These are phyloP conservation scores for Herpetotheres cachinnans DNA, from an alignment of 2,113 vertebrate species.

Conservation along the genomic window DNA sequence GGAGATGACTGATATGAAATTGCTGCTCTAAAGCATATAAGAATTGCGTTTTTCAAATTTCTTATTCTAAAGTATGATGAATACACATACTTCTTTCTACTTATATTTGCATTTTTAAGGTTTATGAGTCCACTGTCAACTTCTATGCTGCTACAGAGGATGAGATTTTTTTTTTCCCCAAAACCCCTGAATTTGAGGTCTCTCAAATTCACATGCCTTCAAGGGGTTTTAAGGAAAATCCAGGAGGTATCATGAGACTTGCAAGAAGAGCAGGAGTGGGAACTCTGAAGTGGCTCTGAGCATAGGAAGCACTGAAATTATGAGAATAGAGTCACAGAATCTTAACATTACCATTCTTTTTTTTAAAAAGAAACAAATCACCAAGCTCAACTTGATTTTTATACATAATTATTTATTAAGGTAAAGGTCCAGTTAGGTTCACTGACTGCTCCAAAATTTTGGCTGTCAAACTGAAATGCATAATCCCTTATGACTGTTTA, in stretches of 20 bases:
- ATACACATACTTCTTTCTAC: neutral
- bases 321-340: neutral
- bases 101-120: neutral
- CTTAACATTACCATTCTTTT: neutral
- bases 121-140: neutral
- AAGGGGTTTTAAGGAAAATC: neutral
- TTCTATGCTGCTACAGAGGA: neutral
- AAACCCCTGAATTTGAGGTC: neutral
- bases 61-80: neutral
- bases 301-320: neutral
- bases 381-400: neutral
- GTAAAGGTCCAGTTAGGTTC: neutral
- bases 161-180: accelerated
- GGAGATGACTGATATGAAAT: neutral
- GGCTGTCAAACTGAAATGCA: neutral
- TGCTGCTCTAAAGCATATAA: neutral
- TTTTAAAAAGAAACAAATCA: neutral
- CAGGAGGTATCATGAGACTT: neutral
- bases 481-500: neutral
- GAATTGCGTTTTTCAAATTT: neutral
- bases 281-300: neutral
- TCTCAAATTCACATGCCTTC: neutral
- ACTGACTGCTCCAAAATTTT: neutral
- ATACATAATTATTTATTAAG: neutral
- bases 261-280: neutral